Evolutionary conservation across 92 coral and sea anemone genomes (phyloP), one percentile per base, ranked within the genome.

Genomic region (Epizoanthus rinbou): DNA sequence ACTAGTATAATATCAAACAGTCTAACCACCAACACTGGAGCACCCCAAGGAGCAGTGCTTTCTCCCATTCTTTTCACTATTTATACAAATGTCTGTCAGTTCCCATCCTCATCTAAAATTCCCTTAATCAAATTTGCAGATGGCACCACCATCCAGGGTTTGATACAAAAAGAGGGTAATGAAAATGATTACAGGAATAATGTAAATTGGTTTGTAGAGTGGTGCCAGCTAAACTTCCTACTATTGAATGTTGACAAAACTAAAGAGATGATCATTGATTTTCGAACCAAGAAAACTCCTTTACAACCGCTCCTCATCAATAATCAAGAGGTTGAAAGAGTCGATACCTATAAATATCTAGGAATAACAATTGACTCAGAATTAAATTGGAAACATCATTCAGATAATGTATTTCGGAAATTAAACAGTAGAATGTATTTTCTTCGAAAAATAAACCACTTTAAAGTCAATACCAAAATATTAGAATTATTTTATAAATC

Each of bases 221-320:
- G 57, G 56, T 74, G 80, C 60, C 37, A 47, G 17, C 37, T 23
- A 47, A 74, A 43, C 80, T 74, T 74, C 60, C 80, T 74, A 9
- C 56, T 43, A 33, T 47, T 74, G 57, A 74, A 74, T 47, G 80
- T 74, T 47, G 37, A 24, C 24, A 43, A 74, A 24, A 74, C 80
- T 43, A 43, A 74, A 74, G 80, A 74, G 33, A 74, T 74, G 80
- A 74, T 74, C 31, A 74, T 74, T 43, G 80, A 74, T 47, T 74
- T 33, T 47, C 63, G 80, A 8, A 33, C 60, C 33, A 33, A 74
- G 57, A 74, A 43, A 33, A 7, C 35, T 23, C 57, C 80, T 47
- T 23, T 43, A 33, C 37, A 13, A 11, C 80, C 80, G 35, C 35
- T 74, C 37, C 9, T 37, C 35, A 74, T 74, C 57, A 37, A 74